These are phyloP conservation scores for Chymomyza amoena DNA, from an alignment of 2,888 invertebrate species.

Conservation along the genomic window DNA sequence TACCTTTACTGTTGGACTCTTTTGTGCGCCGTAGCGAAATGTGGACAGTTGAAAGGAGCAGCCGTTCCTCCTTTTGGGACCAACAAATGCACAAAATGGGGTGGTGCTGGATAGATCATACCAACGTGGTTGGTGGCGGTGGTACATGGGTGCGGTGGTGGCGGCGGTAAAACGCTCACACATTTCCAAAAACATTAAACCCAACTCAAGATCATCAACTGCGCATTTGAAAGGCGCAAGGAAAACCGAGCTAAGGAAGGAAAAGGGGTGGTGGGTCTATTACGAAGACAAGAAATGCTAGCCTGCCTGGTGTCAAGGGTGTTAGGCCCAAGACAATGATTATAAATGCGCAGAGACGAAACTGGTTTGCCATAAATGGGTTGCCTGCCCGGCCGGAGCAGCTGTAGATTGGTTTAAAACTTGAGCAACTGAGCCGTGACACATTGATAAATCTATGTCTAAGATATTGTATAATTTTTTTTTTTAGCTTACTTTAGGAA, in stretches of 20 bases:
- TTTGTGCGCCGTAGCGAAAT: neutral
- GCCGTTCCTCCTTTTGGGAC: conserved; percentile 44
- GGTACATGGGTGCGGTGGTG: neutral
- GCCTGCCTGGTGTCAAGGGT: conserved; percentile 26
- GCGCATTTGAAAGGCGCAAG: conserved; percentile 7
- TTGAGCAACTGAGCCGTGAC: conserved; percentile 36
- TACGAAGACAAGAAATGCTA: neutral
- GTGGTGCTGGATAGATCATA: conserved; percentile 51
- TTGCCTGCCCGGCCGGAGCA: conserved; percentile 23
- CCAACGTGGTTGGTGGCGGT: neutral
- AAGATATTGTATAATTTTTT: neutral
- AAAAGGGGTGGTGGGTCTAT: conserved; percentile 38
- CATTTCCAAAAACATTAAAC: neutral
- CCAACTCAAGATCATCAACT: conserved; percentile 1
- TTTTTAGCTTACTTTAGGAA: conserved; percentile 41
- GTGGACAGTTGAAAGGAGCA: conserved; percentile 52
- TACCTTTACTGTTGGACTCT: neutral
- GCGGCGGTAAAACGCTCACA: neutral
- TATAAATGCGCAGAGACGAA: conserved; percentile 21
- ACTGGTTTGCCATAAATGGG: conserved; percentile 65
- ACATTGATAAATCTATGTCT: conserved; percentile 56
- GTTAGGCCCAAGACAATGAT: neutral
- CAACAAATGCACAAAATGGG: conserved; percentile 37
- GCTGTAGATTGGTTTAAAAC: conserved; percentile 3
- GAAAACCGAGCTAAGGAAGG: neutral